phyloP scores from a whole-genome alignment of 2,888 invertebrate genomes.

The Heliconius aoede region DNA sequence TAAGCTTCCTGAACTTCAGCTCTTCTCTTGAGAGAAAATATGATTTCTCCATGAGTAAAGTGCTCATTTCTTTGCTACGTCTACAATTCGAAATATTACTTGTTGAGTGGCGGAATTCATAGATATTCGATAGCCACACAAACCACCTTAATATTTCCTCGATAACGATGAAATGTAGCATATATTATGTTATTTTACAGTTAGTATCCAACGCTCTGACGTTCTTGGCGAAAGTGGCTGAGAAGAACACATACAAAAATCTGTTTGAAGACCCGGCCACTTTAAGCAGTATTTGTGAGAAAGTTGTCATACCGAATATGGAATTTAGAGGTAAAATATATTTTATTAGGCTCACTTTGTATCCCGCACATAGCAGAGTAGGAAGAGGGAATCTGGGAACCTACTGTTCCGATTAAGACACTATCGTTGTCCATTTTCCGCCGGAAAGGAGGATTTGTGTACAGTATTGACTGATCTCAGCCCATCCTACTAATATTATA shows the following conservation, averaged over 20 bases:
- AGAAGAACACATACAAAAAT: slow-evolving; percentile 92
- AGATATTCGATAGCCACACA: too few species aligned
- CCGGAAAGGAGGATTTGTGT: too few species aligned
- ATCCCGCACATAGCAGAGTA: background rate
- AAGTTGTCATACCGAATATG: slow-evolving; percentile 99
- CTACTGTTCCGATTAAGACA: background rate
- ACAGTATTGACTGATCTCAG: too few species aligned
- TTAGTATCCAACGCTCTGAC: slow-evolving; percentile 97
- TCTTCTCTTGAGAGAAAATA: too few species aligned
- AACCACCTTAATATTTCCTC: background rate
- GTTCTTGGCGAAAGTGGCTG: slow-evolving; percentile 97
- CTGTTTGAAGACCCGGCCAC: slow-evolving; percentile 95
- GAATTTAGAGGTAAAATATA: slow-evolving; percentile 91
- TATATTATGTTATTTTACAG: slow-evolving; percentile 77
- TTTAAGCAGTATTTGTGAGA: slow-evolving; percentile 96
- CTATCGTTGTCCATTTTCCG: background rate
- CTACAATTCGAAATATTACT: too few species aligned
- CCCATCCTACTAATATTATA: too few species aligned
- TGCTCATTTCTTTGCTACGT: too few species aligned
- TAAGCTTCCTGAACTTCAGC: too few species aligned
- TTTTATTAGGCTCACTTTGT: background rate
- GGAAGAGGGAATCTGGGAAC: background rate
- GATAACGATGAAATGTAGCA: background rate
- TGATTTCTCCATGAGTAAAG: too few species aligned
- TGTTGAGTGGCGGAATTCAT: too few species aligned